Evolutionary conservation across 2,888 invertebrate species (phyloP).

Genomic region (Drosophila yooni): DNA sequence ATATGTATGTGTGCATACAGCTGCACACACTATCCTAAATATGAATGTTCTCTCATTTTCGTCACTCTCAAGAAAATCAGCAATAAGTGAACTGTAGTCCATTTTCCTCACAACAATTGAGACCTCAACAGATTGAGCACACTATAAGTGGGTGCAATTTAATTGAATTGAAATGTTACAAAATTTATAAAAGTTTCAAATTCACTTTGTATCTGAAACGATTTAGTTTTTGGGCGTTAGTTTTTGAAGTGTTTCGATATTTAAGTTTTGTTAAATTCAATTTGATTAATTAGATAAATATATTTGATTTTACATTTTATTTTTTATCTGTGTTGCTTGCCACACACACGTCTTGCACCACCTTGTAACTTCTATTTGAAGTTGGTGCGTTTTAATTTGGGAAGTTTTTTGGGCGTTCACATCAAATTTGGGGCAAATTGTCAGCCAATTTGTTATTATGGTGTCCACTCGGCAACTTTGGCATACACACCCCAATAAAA

Average conservation of each 20-base stretch:
- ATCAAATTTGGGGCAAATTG: slow-evolving; percentile 14
- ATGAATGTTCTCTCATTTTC: slow-evolving; percentile 16
- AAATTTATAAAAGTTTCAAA: not conserved
- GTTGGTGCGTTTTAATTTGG: slow-evolving; percentile 30
- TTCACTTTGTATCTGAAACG: not conserved
- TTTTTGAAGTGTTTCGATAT: not conserved
- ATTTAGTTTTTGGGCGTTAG: not conserved
- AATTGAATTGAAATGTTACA: slow-evolving; percentile 50
- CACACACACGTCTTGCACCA: not conserved
- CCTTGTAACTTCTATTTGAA: slow-evolving; percentile 52
- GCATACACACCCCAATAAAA: slow-evolving; percentile 47
- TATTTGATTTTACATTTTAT: not conserved
- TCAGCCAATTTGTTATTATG: slow-evolving; percentile 19
- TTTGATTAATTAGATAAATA: not conserved
- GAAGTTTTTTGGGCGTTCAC: slow-evolving; percentile 49
- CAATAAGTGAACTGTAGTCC: slow-evolving; percentile 2
- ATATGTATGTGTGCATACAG: not conserved
- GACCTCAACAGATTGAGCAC: slow-evolving; percentile 43
- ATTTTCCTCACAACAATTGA: slow-evolving; percentile 27
- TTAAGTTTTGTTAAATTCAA: not conserved
- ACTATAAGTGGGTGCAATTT: slow-evolving; percentile 25
- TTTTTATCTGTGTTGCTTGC: slow-evolving; percentile 7
- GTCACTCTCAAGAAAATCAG: not conserved
- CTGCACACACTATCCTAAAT: not conserved
- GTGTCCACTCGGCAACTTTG: slow-evolving; percentile 31